A percentile compares a stretch with the other conserved stretches of the same genome.
These are phyloP conservation scores for Pangasius mekongensis DNA, from an alignment of 2,797 vertebrate species.

Conservation along the genomic window DNA sequence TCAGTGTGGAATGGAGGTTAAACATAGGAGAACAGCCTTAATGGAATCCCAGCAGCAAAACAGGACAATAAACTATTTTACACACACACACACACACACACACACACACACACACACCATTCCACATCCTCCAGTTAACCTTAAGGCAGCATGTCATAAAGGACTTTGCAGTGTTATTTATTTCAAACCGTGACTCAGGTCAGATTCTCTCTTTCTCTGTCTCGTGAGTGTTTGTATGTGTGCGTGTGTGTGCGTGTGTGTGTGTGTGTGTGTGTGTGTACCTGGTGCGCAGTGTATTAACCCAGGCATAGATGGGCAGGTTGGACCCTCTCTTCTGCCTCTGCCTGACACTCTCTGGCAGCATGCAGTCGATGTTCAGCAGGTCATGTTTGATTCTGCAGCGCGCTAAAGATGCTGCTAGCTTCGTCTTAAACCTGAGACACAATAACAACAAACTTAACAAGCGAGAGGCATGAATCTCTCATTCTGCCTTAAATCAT, in stretches of 20 bases:
- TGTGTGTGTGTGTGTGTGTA: slow-evolving; percentile 38
- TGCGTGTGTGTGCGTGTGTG: slow-evolving; percentile 9
- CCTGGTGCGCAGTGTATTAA: slow-evolving; percentile 81
- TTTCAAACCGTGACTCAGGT: not conserved
- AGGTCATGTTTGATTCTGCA: slow-evolving; percentile 84
- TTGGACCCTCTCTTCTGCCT: slow-evolving; percentile 79
- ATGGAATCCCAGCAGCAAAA: slow-evolving; percentile 72
- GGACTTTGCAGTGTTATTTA: slow-evolving; percentile 19
- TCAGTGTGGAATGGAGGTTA: slow-evolving; percentile 52
- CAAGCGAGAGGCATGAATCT: not conserved
- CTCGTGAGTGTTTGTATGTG: not conserved
- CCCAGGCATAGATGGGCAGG: slow-evolving; percentile 85
- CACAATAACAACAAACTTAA: slow-evolving; percentile 35
- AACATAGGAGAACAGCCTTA: slow-evolving; percentile 63
- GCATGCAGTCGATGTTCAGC: slow-evolving; percentile 78
- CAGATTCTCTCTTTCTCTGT: not conserved
- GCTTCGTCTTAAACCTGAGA: slow-evolving; percentile 81
- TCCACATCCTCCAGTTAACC: slow-evolving; percentile 8
- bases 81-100: slow-evolving; percentile 51
- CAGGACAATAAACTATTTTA: slow-evolving; percentile 70
- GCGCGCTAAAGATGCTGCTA: slow-evolving; percentile 87
- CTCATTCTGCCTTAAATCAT: not conserved
- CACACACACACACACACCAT: slow-evolving; percentile 1
- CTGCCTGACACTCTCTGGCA: slow-evolving; percentile 80
- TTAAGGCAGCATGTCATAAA: slow-evolving; percentile 25